Evolutionary conservation across 2,888 invertebrate genomes (phyloP).

Genomic region (Drosophila mimica): DNA sequence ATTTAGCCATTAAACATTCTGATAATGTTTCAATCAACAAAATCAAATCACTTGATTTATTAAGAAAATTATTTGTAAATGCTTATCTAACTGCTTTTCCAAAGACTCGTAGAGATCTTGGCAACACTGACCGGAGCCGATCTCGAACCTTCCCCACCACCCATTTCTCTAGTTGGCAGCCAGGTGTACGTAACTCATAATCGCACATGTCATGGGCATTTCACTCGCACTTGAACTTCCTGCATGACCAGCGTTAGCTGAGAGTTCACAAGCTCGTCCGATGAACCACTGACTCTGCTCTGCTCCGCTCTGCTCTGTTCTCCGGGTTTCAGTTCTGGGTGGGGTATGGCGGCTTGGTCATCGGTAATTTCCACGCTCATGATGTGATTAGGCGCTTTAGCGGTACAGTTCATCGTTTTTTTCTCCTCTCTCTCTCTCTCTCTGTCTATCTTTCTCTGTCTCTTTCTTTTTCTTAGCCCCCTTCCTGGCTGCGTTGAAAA

Average conservation of each 20-base stretch:
- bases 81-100: neutral
- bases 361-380: constrained; percentile 58
- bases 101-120: neutral
- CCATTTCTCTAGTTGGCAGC: neutral
- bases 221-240: constrained; percentile 74
- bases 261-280: constrained; percentile 48
- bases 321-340: constrained; percentile 13
- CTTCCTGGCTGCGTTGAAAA: neutral
- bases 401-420: constrained; percentile 59
- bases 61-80: neutral
- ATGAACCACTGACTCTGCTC: constrained; percentile 33
- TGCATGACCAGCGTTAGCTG: constrained; percentile 65
- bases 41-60: neutral
- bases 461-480: neutral
- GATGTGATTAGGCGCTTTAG: constrained; percentile 76
- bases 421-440: constrained; percentile 12
- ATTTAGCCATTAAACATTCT: neutral
- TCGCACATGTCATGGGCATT: constrained; percentile 60
- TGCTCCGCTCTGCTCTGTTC: neutral
- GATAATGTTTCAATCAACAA: neutral
- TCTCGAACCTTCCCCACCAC: neutral
- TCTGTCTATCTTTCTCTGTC: neutral
- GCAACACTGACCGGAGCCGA: neutral
- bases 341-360: constrained; percentile 36
- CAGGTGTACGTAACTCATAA: constrained; percentile 35